Base-by-base conservation (phyloP, 2,888 invertebrate species). In the Nomada ferruginata region DNA sequence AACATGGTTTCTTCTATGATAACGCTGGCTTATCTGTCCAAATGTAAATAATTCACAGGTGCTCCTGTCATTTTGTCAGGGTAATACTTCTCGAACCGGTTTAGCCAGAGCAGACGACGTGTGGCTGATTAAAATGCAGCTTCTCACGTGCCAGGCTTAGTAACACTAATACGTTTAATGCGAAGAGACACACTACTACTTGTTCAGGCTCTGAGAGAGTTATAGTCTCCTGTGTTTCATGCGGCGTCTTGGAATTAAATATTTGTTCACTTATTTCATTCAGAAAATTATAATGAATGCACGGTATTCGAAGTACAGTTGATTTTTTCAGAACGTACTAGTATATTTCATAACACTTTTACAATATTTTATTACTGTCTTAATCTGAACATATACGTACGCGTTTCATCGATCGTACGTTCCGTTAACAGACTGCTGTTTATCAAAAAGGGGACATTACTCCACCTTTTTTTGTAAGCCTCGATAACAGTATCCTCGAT, bases 101-200 rank as follows among this genome's bases (percentile, higher is more conserved):
- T 70, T 60, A 55, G 23, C 29, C n/a, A 18, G 53, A 29, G 42
- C 42, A 63, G 44, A 53, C 36, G 66, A 71, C 64, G 47, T 47
- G 59, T 15, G 52, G 53, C 64, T 57, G 55, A 83, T 82, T 69
- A 65, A 69, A 75, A 81, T 68, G 64, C 77, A 55, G 47, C 53
- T 68, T 15, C 47, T 68, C 64, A 68, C 60, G 66, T 60, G 55
- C 29, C 13, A 23, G 7, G 15, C 59, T 59, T 29, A 68, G 26
- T 26, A 42, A 63, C 44, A 29, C 36, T 26, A 69, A 70, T 42
- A 23, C 15, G 66, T 60, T 75, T 18, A 20, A 69, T 50, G 57
- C 53, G n/a, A 26, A 57, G 23, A n/a, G 20, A 52, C 50, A 50
- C 44, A 26, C 36, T 50, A 26, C 44, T 42, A 1, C 64, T 71